Percentiles rank a stretch among this genome's conserved stretches.
phyloP scores from a whole-genome alignment of 2,888 invertebrate species.

The Tetragnatha montana region DNA sequence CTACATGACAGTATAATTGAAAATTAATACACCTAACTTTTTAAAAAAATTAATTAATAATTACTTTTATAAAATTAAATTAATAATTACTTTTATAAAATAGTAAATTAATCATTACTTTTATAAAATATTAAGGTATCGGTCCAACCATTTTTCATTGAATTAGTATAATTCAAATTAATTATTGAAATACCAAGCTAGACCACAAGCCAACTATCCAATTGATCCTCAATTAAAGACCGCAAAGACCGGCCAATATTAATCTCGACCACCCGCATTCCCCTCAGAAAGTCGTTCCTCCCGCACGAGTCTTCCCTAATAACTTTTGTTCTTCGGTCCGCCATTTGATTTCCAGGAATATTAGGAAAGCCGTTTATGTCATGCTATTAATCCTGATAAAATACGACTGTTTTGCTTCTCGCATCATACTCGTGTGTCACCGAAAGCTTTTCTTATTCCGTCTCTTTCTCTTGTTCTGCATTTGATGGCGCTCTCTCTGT shows the following conservation, averaged over 20 bases:
- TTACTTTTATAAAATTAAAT: too few relatives aligned
- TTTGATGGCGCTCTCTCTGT: slow-evolving; percentile 26
- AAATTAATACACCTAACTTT: too few relatives aligned
- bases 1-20: too few relatives aligned
- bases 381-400: slow-evolving; percentile 37
- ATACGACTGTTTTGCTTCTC: slow-evolving; percentile 31
- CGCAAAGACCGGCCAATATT: background rate
- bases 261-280: background rate
- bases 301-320: background rate
- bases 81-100: too few relatives aligned
- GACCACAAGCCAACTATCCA: background rate
- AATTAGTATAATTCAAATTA: too few relatives aligned
- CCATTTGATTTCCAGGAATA: slow-evolving; percentile 37
- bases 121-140: too few relatives aligned
- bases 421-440: slow-evolving; percentile 11
- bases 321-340: background rate
- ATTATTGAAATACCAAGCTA: too few relatives aligned
- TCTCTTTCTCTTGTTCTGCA: slow-evolving; percentile 27
- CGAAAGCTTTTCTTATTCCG: slow-evolving; percentile 9
- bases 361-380: slow-evolving; percentile 24
- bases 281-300: background rate
- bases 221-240: background rate
- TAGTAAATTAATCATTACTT: too few relatives aligned
- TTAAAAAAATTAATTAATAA: too few relatives aligned
- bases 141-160: too few relatives aligned